These are phyloP conservation scores for Blomia tropicalis DNA, from an alignment of 2,888 invertebrate species.

Conservation along the genomic window DNA sequence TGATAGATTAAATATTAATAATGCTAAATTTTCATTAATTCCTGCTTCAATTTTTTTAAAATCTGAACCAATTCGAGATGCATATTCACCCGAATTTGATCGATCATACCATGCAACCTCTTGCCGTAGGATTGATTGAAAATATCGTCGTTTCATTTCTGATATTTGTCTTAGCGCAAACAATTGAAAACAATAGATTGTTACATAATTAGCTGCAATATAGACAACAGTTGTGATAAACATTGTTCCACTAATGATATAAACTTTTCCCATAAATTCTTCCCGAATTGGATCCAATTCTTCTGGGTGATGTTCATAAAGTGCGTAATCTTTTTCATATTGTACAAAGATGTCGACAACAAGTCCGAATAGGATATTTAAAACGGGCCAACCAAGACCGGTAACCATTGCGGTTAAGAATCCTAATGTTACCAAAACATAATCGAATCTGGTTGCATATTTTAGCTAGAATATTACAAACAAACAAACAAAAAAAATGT, in stretches of 20 bases:
- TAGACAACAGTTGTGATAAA: not conserved
- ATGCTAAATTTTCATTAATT: constrained; percentile 61
- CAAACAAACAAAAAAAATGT: too few species aligned
- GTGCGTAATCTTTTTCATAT: constrained; percentile 26
- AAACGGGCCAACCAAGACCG: constrained; percentile 36
- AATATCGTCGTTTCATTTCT: constrained; percentile 9
- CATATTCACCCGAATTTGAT: constrained; percentile 39
- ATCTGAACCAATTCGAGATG: constrained; percentile 26
- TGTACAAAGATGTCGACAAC: constrained; percentile 41
- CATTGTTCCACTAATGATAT: not conserved
- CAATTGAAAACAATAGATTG: constrained; percentile 2
- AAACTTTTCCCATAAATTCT: constrained; percentile 1
- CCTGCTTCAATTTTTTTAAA: constrained; percentile 55
- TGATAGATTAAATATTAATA: constrained; percentile 52
- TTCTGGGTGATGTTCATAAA: too few species aligned
- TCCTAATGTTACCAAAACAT: too few species aligned
- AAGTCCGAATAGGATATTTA: constrained; percentile 42
- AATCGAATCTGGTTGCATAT: too few species aligned
- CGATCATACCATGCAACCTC: constrained; percentile 39
- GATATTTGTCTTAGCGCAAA: not conserved
- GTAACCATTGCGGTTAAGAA: too few species aligned
- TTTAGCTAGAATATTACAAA: too few species aligned
- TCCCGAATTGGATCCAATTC: not conserved
- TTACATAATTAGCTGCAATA: not conserved
- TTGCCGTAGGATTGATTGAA: constrained; percentile 34